Base-by-base conservation (phyloP, 2,888 invertebrate genomes). In the Eulithis testata region DNA sequence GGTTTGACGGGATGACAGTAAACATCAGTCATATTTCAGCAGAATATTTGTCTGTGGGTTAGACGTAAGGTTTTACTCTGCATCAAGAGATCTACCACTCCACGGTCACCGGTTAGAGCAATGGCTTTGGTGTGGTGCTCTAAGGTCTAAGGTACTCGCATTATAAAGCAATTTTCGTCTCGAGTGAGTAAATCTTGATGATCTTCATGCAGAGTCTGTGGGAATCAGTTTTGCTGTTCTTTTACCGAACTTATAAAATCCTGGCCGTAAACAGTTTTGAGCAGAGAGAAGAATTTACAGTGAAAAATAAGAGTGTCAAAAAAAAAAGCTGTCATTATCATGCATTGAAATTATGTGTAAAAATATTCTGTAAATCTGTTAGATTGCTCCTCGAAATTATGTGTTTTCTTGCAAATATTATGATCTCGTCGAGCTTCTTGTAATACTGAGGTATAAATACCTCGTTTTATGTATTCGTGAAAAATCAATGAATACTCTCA, bases 1-100 rank as follows among this genome's bases (percentile, higher is more conserved):
- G 75, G 72, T 60, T 63, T 83, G 81, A 74, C 76, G 82, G 69
- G 60, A 60, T 81, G 83, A 84, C 79, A 49, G 71, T 70, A 54
- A 45, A 40, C 51, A 51, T 14, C 7, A 31, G 37, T 45, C 37
- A 47, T 56, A 44, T 43, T 52, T 14, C 12, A 55, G 43, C n/a
- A 21, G 1, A 43, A 7, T 36, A 44, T 44, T 47, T 47, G 56
- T 45, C 12, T 56, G 36, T 44, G 21, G 9, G 43, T 44, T 44
- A 21, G 40, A 0, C 44, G 27, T 31, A 11, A 55, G 55, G 55
- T 31, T 55, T 12, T 55, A n/a, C 12, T 44, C 27, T 45, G 4
- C n/a, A 11, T 37, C 12, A 49, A 49, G 9, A 37, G 12, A 1
- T 37, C 8, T 7, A 12, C 14, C 5, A 40, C 40, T 40, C 31